These are phyloP conservation scores for Tipula unca DNA, from an alignment of 2,888 invertebrate genomes.

Conservation along the genomic window DNA sequence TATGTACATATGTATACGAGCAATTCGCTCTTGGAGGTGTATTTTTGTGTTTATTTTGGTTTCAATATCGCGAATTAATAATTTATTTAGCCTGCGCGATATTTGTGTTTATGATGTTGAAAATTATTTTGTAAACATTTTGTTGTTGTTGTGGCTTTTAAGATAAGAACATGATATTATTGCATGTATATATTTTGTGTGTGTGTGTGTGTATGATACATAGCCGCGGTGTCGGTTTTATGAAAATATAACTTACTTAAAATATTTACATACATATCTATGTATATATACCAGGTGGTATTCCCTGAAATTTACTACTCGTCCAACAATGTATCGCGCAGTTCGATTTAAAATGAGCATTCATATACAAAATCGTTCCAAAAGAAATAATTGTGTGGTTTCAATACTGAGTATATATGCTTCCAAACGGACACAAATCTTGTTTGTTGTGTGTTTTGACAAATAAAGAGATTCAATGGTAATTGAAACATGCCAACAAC, in stretches of 20 bases:
- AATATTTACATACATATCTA: background rate
- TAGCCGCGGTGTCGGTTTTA: background rate
- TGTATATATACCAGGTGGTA: background rate
- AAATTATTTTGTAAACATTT: background rate
- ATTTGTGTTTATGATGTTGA: background rate
- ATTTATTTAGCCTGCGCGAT: background rate
- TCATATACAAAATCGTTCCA: background rate
- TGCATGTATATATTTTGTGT: background rate
- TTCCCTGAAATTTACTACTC: background rate
- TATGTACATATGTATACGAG: background rate
- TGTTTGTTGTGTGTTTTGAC: background rate
- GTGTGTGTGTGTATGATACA: background rate
- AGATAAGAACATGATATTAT: background rate
- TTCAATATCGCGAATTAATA: background rate
- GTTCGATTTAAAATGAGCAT: background rate
- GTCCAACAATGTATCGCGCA: background rate
- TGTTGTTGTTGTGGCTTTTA: background rate
- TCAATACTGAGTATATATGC: background rate
- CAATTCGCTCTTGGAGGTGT: background rate
- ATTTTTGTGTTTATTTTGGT: background rate
- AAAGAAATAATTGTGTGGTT: background rate
- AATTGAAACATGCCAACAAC: background rate
- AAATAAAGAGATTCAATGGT: background rate
- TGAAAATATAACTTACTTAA: background rate
- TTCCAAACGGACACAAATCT: background rate